phyloP scores from a whole-genome alignment of 2,113 vertebrate genomes.

The Corythaixoides concolor region DNA sequence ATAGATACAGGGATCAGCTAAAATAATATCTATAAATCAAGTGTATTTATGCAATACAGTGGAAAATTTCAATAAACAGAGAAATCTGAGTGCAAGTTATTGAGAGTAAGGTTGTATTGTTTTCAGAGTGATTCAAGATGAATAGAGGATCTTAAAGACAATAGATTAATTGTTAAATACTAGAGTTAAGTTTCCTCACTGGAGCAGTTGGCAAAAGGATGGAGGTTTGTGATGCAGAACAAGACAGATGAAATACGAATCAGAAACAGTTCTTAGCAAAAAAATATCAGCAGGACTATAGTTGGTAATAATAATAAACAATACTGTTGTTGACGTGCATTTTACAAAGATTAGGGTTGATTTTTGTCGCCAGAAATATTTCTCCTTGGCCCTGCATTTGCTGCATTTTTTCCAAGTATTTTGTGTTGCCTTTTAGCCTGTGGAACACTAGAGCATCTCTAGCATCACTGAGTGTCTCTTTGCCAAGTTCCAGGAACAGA shows the following conservation, averaged over 20 bases:
- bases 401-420: neutral
- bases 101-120: neutral
- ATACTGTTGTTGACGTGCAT: neutral
- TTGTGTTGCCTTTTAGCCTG: neutral
- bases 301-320: neutral
- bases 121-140: neutral
- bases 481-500: conserved; percentile 53
- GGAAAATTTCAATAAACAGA: neutral
- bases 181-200: neutral
- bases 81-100: neutral
- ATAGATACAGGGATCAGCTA: neutral
- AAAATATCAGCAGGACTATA: neutral
- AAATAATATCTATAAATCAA: neutral
- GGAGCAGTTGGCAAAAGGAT: neutral
- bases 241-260: neutral
- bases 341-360: neutral
- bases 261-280: neutral
- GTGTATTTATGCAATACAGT: neutral
- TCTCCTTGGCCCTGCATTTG: conserved; percentile 13
- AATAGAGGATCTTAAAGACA: neutral
- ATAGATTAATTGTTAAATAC: neutral
- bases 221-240: neutral
- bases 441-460: neutral
- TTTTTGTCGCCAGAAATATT: neutral
- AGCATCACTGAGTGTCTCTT: neutral